Conservation (phyloP, 2,797 vertebrate species). For the Pygocentrus nattereri region DNA sequence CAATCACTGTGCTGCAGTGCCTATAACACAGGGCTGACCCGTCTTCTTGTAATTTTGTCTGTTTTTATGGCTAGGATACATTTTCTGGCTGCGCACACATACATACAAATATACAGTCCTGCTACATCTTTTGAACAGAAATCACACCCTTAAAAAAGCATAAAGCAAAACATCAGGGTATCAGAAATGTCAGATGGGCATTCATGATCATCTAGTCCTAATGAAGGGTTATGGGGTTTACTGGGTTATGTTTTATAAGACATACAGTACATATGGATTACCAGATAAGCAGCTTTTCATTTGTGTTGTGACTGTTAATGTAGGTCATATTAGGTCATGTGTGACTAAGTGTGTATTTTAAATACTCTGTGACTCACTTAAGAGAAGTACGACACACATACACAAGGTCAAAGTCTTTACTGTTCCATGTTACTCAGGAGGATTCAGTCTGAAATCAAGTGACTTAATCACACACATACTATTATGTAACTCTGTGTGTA, state of each 20-base stretch:
- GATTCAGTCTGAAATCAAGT: neutral
- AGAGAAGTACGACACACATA: neutral
- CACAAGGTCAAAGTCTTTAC: neutral
- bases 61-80: no score
- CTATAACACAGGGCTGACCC: no score
- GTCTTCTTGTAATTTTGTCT: no score
- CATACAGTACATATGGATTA: slow-evolving; percentile 27
- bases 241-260: slow-evolving; percentile 4
- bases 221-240: neutral
- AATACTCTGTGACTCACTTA: slow-evolving; percentile 11
- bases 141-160: neutral
- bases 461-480: neutral
- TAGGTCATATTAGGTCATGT: slow-evolving; percentile 19
- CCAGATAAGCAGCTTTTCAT: slow-evolving; percentile 29
- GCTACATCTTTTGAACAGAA: no score
- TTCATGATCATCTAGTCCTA: neutral
- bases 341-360: slow-evolving; percentile 8
- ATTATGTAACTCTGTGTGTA: neutral
- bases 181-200: neutral
- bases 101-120: no score
- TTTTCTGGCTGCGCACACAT: no score
- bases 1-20: no score
- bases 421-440: neutral
- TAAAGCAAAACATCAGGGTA: neutral
- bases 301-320: slow-evolving; percentile 26